Percentiles rank a stretch among this genome's conserved stretches.
phyloP scores from a whole-genome alignment of 2,888 invertebrate genomes.

The Gari tellinella region DNA sequence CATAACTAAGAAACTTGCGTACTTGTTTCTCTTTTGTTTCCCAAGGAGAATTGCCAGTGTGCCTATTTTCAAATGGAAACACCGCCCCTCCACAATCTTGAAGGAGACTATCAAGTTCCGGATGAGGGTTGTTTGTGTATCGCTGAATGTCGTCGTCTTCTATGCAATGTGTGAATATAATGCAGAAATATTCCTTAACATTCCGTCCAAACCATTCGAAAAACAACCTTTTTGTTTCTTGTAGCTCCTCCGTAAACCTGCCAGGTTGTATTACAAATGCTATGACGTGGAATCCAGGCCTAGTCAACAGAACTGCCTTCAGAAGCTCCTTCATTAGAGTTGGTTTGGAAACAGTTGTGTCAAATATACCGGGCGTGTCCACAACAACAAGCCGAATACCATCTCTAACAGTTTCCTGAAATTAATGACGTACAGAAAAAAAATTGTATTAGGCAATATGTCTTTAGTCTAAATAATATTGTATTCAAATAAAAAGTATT shows the following conservation, averaged over 20 bases:
- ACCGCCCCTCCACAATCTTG: constrained; percentile 13
- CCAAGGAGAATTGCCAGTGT: background rate
- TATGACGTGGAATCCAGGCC: constrained; percentile 28
- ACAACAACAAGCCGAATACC: constrained; percentile 29
- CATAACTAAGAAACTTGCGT: no score
- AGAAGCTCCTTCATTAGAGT: constrained; percentile 10
- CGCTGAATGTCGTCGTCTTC: background rate
- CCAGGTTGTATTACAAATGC: constrained; percentile 21
- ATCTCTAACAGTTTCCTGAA: constrained; percentile 6
- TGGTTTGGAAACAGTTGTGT: constrained; percentile 20
- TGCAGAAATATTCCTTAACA: constrained; percentile 8
- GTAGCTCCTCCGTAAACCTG: constrained; percentile 26
- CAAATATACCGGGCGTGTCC: constrained; percentile 37
- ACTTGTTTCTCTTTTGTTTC: no score
- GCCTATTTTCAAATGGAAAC: constrained; percentile 12
- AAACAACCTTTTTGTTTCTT: constrained; percentile 11
- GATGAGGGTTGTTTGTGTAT: background rate
- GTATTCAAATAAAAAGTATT: no score
- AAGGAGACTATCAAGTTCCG: constrained; percentile 7
- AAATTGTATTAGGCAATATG: no score
- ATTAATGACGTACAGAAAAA: no score
- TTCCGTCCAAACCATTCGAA: constrained; percentile 14
- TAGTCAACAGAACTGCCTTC: constrained; percentile 3
- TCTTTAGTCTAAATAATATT: no score
- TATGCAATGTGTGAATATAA: constrained; percentile 7